phyloP scores from a whole-genome alignment of 2,113 vertebrate species.

The Stigmatopora argus region DNA sequence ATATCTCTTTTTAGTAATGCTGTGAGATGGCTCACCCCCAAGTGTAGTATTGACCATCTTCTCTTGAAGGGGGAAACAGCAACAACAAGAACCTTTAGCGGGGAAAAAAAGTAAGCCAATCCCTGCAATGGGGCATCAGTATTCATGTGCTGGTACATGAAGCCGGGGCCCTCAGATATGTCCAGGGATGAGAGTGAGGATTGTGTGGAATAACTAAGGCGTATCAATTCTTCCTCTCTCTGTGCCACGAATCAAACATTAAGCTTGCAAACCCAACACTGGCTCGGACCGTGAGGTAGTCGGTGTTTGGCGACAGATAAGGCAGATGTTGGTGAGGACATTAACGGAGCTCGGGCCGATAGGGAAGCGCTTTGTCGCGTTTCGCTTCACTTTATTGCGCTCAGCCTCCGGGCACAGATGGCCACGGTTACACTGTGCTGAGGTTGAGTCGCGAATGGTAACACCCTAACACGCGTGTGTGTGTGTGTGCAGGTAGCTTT shows the following conservation, averaged over 20 bases:
- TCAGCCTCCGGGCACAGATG: conserved; percentile 49
- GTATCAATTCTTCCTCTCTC: conserved; percentile 46
- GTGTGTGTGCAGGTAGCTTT: conserved; percentile 79
- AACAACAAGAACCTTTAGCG: conserved; percentile 3
- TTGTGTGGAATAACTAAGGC: conserved; percentile 60
- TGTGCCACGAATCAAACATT: conserved; percentile 58
- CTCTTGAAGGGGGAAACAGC: background rate
- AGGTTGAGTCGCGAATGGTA: conserved; percentile 31
- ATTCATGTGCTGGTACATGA: conserved; percentile 60
- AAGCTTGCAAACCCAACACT: conserved; percentile 55
- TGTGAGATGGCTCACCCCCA: conserved; percentile 15
- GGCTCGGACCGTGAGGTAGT: conserved; percentile 51
- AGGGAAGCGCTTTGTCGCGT: conserved; percentile 39
- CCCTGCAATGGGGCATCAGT: conserved; percentile 44
- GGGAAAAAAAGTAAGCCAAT: conserved; percentile 50
- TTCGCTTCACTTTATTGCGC: conserved; percentile 59
- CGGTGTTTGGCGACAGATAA: conserved; percentile 64
- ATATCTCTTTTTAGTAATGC: conserved; percentile 29
- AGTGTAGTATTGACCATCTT: conserved; percentile 33
- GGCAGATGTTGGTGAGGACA: conserved; percentile 61
- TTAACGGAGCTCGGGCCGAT: conserved; percentile 51
- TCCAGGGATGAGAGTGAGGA: conserved; percentile 52
- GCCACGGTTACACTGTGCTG: conserved; percentile 64
- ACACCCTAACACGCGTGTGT: background rate
- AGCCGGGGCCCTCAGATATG: conserved; percentile 53